A percentile compares a stretch with the other conserved stretches of the same genome.
Conservation (phyloP, 2,797 vertebrate genomes). For the Synaphobranchus kaupii region DNA sequence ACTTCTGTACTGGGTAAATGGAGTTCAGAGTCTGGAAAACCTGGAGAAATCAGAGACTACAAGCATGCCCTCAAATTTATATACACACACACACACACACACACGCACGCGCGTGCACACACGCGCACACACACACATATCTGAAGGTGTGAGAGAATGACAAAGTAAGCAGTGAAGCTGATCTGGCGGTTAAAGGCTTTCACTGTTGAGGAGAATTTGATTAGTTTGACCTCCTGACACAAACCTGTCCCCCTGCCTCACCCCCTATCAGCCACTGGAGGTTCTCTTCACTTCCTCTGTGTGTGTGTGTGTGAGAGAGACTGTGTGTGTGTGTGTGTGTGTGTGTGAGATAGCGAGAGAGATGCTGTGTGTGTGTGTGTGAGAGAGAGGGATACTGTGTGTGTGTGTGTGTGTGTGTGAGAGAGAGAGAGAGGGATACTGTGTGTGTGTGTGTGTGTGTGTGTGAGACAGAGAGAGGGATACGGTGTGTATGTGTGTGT, state of each 20-base stretch:
- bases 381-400: background rate
- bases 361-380: background rate
- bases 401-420: background rate
- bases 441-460: background rate
- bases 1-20: no score
- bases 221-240: slow-evolving; percentile 12
- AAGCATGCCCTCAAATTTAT: no score
- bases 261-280: background rate
- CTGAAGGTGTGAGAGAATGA: background rate
- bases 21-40: no score
- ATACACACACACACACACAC: slow-evolving; percentile 45
- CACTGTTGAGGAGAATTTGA: slow-evolving; percentile 26
- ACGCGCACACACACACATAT: background rate
- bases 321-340: background rate
- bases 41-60: no score
- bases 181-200: slow-evolving; percentile 35
- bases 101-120: slow-evolving; percentile 17
- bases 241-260: background rate
- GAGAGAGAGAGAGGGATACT: background rate
- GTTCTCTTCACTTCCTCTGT: no score
- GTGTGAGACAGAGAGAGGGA: no score
- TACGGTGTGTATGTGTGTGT: background rate
- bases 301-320: no score
- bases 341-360: background rate
- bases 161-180: background rate